phyloP scores from a whole-genome alignment of 2,888 invertebrate genomes.

The Campaea margaritaria region DNA sequence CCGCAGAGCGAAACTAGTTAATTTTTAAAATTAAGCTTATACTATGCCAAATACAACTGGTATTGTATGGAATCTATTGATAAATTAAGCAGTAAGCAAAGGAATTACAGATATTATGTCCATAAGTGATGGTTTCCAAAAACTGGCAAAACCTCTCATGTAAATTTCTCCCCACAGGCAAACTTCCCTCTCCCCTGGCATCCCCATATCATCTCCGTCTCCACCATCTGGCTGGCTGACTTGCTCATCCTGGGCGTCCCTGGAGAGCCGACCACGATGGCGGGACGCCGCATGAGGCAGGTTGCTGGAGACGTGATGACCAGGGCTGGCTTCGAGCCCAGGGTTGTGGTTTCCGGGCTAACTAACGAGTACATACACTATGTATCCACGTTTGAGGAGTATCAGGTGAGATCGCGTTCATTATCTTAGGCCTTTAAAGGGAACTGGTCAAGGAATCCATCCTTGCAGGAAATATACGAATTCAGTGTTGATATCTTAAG shows the following conservation, averaged over 20 bases:
- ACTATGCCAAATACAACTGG: too few relatives aligned
- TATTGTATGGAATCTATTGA: too few relatives aligned
- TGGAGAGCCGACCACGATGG: conserved; percentile 95
- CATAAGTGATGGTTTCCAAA: too few relatives aligned
- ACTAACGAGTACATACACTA: conserved; percentile 94
- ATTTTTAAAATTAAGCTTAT: too few relatives aligned
- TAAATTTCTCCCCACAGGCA: conserved; percentile 51
- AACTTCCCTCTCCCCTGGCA: conserved; percentile 92
- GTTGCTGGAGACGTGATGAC: conserved; percentile 73
- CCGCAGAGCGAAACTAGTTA: too few relatives aligned
- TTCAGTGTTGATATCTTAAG: too few relatives aligned
- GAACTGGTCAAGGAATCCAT: too few relatives aligned
- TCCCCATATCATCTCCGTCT: conserved; percentile 89
- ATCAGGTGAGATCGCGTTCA: conserved; percentile 74
- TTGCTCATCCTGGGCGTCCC: conserved; percentile 90
- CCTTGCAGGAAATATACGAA: too few relatives aligned
- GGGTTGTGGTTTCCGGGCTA: conserved; percentile 90
- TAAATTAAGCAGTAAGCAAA: too few relatives aligned
- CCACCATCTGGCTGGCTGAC: conserved; percentile 89
- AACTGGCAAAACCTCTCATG: too few relatives aligned
- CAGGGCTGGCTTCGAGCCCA: conserved; percentile 64
- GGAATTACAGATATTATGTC: too few relatives aligned
- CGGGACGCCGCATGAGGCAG: conserved; percentile 88
- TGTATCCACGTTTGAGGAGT: conserved; percentile 92
- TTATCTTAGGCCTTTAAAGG: too few relatives aligned